These are phyloP conservation scores for Oreochromis spilurus DNA, from an alignment of 2,113 vertebrate species.

Conservation along the genomic window DNA sequence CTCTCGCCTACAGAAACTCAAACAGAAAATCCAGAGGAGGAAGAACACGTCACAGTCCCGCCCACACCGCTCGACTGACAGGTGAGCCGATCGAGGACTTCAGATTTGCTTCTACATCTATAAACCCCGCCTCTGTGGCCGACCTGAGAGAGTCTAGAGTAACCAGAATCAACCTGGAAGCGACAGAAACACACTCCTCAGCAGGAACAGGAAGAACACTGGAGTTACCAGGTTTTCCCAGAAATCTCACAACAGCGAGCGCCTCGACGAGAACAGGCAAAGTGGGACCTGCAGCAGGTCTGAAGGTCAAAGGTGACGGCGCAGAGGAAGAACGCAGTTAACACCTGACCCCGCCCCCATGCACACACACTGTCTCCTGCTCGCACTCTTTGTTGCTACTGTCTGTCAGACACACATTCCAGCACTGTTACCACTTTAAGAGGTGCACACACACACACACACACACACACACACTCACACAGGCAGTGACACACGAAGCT, in stretches of 20 bases:
- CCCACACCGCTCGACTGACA: slow-evolving; percentile 22
- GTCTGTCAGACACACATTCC: background rate
- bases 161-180: background rate
- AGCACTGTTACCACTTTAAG: background rate
- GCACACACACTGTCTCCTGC: background rate
- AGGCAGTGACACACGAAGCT: background rate
- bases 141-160: background rate
- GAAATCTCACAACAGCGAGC: background rate
- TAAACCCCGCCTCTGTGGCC: background rate
- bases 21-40: slow-evolving; percentile 17
- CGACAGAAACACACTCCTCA: background rate
- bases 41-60: slow-evolving; percentile 5
- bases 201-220: background rate
- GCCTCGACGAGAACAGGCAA: background rate
- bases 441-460: background rate
- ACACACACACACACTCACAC: background rate
- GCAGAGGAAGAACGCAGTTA: background rate
- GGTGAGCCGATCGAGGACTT: background rate
- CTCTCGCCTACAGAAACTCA: slow-evolving; percentile 30
- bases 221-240: background rate
- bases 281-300: background rate
- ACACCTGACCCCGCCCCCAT: background rate
- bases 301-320: background rate
- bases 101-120: background rate
- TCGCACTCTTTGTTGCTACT: background rate